Evolutionary conservation across 2,113 vertebrate genomes (phyloP), one percentile per base, ranked within the genome.

Genomic region (Aspidoscelis tigris): DNA sequence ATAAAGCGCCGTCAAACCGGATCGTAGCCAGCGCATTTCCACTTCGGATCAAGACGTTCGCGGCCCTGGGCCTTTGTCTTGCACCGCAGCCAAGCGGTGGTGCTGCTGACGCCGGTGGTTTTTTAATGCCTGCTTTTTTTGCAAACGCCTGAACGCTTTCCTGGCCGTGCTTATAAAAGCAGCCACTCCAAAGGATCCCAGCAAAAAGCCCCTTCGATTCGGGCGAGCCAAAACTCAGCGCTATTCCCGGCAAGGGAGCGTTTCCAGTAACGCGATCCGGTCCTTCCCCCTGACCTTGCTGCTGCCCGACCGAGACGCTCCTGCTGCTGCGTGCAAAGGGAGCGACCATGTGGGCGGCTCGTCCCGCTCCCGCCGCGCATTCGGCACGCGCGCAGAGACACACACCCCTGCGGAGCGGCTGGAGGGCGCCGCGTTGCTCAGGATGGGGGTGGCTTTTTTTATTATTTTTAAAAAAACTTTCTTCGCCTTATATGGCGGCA

Each of bases 261-360:
- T 93, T 95, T 93, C 91, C 93, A 92, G 92, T 88, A 89, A 94
- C 92, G 94, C 93, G 93, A 89, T 92, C 90, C 91, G 90, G 47
- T 84, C 88, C 75, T 78, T 78, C 92, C 93, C 91, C 79, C 91
- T 92, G 91, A 92, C 93, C 93, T 93, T 91, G 90, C 80, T 77
- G 89, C 90, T 68, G 10, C 85, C 55, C 58, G 58, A 47, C 83
- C 16, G 26, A 88, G 89, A 84, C 75, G 73, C 43, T 87, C 70
- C 43, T 87, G 65, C 9, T 12, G 3, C 64, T 80, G 76, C 84
- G 55, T 83, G 21, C 53, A 33, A 64, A 88, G 90, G 90, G 44
- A 43, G 33, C 70, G 39, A 76, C 55, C 21, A 2, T 39, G 50
- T 58, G 55, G 53, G 39, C 18, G 16, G 21, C 5, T 8, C 3